These are phyloP conservation scores for Pelodiscus sinensis DNA, from an alignment of 2,113 vertebrate species.

Conservation along the genomic window DNA sequence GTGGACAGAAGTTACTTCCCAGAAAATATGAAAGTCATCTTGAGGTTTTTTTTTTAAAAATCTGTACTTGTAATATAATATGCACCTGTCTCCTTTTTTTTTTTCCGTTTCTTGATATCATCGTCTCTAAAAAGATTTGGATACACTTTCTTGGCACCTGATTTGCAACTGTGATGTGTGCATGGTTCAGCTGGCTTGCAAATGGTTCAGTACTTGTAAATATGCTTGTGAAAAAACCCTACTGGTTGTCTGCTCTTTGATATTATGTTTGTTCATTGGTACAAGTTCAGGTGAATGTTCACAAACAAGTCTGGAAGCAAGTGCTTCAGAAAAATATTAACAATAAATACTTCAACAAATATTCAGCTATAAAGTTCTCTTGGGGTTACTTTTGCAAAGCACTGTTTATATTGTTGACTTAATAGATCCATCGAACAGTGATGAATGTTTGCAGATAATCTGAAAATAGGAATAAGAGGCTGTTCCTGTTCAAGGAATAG, in stretches of 20 bases:
- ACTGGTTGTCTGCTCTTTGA: rapidly evolving
- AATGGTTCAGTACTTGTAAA: conserved; percentile 17
- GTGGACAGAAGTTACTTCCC: conserved; percentile 25
- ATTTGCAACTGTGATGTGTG: neutral
- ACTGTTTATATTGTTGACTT: neutral
- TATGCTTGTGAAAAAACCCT: neutral
- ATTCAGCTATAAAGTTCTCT: neutral
- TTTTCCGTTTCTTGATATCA: neutral
- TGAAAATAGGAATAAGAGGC: neutral
- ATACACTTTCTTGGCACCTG: neutral
- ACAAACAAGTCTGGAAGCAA: neutral
- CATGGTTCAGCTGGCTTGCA: neutral
- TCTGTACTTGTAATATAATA: neutral
- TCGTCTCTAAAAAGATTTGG: conserved; percentile 29
- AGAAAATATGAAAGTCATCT: conserved; percentile 43
- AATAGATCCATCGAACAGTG: neutral
- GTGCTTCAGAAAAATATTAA: neutral
- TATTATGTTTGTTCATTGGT: neutral
- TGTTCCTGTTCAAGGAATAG: neutral
- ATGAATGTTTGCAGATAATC: neutral
- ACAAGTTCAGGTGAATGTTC: neutral
- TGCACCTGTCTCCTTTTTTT: neutral
- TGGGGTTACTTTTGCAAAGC: neutral
- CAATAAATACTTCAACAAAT: neutral
- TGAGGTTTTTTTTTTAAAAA: neutral